Percentiles rank a stretch among this genome's conserved stretches.
Conservation (phyloP, 2,113 vertebrate species). For the Falco punctatus region DNA sequence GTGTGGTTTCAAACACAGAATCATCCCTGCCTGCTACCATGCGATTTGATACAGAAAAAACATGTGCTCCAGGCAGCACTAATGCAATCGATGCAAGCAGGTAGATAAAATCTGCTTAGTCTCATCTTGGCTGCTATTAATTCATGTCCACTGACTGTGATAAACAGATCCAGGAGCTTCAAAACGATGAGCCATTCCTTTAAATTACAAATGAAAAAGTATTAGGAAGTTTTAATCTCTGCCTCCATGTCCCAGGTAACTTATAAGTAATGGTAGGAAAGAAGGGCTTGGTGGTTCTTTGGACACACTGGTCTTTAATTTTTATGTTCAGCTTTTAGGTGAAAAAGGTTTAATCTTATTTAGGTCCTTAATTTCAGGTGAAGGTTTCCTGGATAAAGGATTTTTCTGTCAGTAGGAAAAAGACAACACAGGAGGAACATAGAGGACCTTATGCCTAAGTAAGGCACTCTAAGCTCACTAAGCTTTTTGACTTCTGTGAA, state of each 20-base stretch:
- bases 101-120: not conserved
- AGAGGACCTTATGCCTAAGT: not conserved
- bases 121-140: not conserved
- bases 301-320: not conserved
- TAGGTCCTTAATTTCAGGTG: not conserved
- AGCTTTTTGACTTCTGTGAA: not conserved
- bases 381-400: not conserved
- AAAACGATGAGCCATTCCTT: not conserved
- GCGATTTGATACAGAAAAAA: not conserved
- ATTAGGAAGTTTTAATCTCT: not conserved
- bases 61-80: not conserved
- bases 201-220: not conserved
- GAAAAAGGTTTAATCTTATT: not conserved
- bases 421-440: not conserved
- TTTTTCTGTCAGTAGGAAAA: not conserved
- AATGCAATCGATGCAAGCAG: not conserved
- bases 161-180: not conserved
- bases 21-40: not conserved
- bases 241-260: not conserved
- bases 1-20: not conserved
- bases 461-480: not conserved
- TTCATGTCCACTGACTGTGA: not conserved
- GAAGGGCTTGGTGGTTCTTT: not conserved
- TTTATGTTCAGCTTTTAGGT: not conserved
- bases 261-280: slow-evolving; percentile 18